These are phyloP conservation scores for Lagorchestes hirsutus DNA, from an alignment of 2,797 vertebrate genomes.

Conservation along the genomic window DNA sequence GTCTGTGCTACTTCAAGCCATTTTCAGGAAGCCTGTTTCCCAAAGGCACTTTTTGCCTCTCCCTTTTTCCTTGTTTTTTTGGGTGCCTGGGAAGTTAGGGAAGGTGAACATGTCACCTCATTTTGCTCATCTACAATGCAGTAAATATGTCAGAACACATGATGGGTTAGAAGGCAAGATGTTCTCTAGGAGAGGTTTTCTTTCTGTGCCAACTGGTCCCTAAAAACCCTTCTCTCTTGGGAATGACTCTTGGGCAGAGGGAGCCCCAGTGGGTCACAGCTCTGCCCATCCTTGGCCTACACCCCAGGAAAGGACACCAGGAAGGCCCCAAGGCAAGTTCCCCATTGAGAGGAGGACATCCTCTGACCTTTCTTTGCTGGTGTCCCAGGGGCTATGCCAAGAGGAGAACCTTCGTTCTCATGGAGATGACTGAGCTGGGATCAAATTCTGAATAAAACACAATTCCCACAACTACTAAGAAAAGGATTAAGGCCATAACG, in stretches of 20 bases:
- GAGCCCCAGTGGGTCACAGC: not conserved
- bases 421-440: not conserved
- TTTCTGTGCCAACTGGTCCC: not conserved
- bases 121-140: not conserved
- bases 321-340: not conserved
- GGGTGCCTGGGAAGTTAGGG: not conserved
- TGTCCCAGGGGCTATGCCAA: not conserved
- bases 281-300: not conserved
- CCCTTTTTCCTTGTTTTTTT: not conserved
- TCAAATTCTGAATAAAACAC: not conserved
- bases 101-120: not conserved
- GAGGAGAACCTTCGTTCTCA: not conserved
- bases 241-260: not conserved
- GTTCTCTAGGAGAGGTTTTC: not conserved
- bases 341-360: too few species aligned
- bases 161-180: conserved; percentile 4
- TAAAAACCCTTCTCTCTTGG: not conserved
- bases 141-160: conserved; percentile 63
- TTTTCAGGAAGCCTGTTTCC: conserved; percentile 74
- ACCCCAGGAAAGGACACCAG: not conserved
- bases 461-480: not conserved
- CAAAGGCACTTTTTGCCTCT: conserved; percentile 18
- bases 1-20: conserved; percentile 80
- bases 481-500: not conserved
- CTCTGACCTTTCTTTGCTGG: not conserved